phyloP scores from a whole-genome alignment of 2,888 invertebrate species.

The Drosophila subquinaria region DNA sequence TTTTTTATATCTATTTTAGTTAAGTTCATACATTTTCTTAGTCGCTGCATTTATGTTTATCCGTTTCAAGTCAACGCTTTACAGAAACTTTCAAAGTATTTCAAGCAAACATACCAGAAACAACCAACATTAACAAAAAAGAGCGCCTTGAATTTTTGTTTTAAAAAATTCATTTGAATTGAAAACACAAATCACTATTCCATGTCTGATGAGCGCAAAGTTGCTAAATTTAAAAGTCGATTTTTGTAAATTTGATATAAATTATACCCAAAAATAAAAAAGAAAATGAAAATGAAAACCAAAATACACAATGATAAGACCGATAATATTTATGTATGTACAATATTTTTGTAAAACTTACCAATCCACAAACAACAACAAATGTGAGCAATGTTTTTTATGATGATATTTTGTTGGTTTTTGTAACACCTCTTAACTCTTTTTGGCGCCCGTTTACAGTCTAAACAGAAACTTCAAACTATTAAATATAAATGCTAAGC shows the following conservation, averaged over 20 bases:
- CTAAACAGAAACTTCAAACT: constrained; percentile 39
- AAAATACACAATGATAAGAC: constrained; percentile 11
- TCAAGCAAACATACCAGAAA: constrained; percentile 40
- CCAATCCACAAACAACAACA: constrained; percentile 31
- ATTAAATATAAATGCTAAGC: constrained; percentile 48
- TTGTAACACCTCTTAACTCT: constrained; percentile 46
- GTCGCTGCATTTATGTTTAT: constrained; percentile 65
- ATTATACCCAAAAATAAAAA: constrained; percentile 58
- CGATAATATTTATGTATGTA: constrained; percentile 54
- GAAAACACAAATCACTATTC: constrained; percentile 18
- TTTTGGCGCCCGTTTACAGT: constrained; percentile 68
- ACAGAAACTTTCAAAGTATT: constrained; percentile 58
- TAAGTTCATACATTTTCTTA: constrained; percentile 34
- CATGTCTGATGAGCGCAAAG: constrained; percentile 63
- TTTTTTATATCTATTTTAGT: constrained; percentile 34
- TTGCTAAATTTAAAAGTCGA: constrained; percentile 28
- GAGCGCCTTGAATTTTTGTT: constrained; percentile 77
- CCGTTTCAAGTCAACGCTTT: constrained; percentile 46
- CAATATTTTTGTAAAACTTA: constrained; percentile 71
- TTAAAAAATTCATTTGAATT: constrained; percentile 74
- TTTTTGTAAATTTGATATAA: constrained; percentile 67
- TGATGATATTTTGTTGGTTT: constrained; percentile 42
- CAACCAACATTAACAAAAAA: constrained; percentile 24
- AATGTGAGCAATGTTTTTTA: constrained; percentile 61
- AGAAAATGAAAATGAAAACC: constrained; percentile 30